Percentiles rank a stretch among this genome's conserved stretches.
Evolutionary conservation across 1,140 invertebrate species (phyloP).

Genomic region (Macrocentrus cingulum): DNA sequence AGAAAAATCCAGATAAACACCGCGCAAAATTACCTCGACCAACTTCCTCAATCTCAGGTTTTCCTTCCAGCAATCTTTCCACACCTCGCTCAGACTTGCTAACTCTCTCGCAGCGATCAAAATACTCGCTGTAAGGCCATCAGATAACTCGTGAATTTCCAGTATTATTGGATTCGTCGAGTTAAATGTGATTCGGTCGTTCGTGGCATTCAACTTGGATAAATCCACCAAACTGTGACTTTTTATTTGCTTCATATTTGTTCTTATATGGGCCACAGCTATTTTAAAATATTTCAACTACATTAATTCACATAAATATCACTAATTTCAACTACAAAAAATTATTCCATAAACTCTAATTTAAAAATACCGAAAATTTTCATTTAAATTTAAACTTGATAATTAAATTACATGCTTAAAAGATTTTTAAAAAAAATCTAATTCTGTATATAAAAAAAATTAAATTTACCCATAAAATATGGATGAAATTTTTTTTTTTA

Average conservation of each 20-base stretch:
- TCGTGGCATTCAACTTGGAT: neutral
- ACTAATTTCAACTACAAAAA: neutral
- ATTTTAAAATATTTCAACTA: neutral
- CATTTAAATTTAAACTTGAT: too few species aligned
- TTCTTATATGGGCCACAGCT: neutral
- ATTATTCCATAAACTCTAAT: neutral
- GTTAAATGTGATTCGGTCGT: neutral
- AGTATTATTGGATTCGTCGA: neutral
- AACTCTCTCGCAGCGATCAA: neutral
- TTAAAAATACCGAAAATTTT: too few species aligned
- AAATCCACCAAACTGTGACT: neutral
- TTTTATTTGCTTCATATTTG: neutral
- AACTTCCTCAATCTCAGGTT: neutral
- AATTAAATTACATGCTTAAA: too few species aligned
- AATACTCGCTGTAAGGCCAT: neutral
- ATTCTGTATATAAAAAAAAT: too few species aligned
- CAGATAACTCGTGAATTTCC: neutral
- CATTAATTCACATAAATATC: neutral
- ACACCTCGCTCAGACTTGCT: neutral
- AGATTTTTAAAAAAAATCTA: too few species aligned
- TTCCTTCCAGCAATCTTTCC: conserved; percentile 3
- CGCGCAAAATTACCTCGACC: conserved; percentile 6
- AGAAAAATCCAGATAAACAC: neutral
- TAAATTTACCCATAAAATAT: too few species aligned
- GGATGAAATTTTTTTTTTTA: too few species aligned